These are phyloP conservation scores for Crocallis elinguaria DNA, from an alignment of 2,888 invertebrate genomes.

Conservation along the genomic window DNA sequence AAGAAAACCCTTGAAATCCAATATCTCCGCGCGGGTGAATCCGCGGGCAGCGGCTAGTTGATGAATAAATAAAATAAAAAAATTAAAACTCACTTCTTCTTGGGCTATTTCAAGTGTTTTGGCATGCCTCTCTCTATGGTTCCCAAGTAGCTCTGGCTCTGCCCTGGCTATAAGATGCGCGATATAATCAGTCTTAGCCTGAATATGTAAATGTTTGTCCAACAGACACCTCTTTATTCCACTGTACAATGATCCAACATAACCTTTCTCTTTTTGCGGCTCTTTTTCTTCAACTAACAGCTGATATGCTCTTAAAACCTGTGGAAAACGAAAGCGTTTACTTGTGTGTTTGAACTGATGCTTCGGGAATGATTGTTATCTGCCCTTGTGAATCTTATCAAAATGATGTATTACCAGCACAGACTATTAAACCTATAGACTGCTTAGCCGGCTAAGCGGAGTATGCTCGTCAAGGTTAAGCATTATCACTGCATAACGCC, in stretches of 20 bases:
- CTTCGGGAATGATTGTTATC: neutral
- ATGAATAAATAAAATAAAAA: neutral
- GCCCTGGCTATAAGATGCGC: conserved; percentile 94
- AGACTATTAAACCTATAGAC: too few species aligned
- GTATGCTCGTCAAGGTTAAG: too few species aligned
- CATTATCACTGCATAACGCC: too few species aligned
- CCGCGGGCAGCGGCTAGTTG: too few species aligned
- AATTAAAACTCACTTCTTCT: conserved; percentile 87
- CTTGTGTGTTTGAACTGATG: neutral
- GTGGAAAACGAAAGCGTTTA: conserved; percentile 17
- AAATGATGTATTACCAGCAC: conserved; percentile 9
- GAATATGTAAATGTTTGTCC: conserved; percentile 94
- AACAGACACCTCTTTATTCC: conserved; percentile 94
- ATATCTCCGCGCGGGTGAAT: too few species aligned
- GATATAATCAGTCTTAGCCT: conserved; percentile 95
- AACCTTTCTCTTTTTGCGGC: conserved; percentile 94
- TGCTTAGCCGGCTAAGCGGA: too few species aligned
- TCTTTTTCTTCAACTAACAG: conserved; percentile 94
- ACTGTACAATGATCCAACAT: conserved; percentile 93
- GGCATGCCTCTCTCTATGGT: conserved; percentile 95
- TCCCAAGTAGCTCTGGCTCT: conserved; percentile 95
- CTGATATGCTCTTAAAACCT: conserved; percentile 92
- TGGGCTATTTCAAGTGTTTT: conserved; percentile 99
- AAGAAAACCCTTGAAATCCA: too few species aligned
- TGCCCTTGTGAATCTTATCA: conserved; percentile 31